Evolutionary conservation across 2,888 invertebrate genomes (phyloP), one percentile per base, ranked within the genome.

Genomic region (Acrobasis suavella): DNA sequence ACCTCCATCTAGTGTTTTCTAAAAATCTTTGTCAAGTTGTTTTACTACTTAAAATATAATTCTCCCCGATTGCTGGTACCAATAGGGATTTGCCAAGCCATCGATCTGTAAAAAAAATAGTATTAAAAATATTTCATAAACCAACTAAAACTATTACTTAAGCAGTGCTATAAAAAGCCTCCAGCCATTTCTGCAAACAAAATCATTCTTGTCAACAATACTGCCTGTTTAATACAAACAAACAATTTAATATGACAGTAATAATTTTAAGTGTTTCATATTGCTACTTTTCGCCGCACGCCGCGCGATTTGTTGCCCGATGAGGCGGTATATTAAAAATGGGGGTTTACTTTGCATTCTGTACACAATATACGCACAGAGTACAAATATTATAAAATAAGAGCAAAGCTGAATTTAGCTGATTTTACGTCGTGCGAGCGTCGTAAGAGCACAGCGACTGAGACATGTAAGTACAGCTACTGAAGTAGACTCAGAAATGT

Each of bases 161-260:
- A 55, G 16, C 39, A 38, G 8, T 16, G 10, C 16, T 12, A n/a
- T 55, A 55, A 32, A 52, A 55, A 39, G 16, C 7, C 12, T 6
- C 14, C 15, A 59, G n/a, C 32, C 32, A 50, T 50, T 37, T 59
- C 51, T 52, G 17, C 50, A 52, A 60, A 51, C 51, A 60, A 50
- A 62, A 55, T 49, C 49, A 49, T 56, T 56, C 22, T 22, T 56
- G 39, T 55, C 54, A 61, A 54, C 55, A 55, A 55, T 62, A 62
- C 52, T 52, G 51, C 60, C 51, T 51, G 49, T 55, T 55, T 56
- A 62, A 62, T 62, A 14, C 49, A 62, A 62, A 62, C 62, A 62
- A 62, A 62, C 55, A 55, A 54, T 50, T 49, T 52, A 52, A 60
- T 52, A 60, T 60, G 60, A 49, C 54, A 49, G 49, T 32, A 49